Evolutionary conservation across 2,888 invertebrate genomes (phyloP).

Genomic region (Acanthosoma haemorrhoidale): DNA sequence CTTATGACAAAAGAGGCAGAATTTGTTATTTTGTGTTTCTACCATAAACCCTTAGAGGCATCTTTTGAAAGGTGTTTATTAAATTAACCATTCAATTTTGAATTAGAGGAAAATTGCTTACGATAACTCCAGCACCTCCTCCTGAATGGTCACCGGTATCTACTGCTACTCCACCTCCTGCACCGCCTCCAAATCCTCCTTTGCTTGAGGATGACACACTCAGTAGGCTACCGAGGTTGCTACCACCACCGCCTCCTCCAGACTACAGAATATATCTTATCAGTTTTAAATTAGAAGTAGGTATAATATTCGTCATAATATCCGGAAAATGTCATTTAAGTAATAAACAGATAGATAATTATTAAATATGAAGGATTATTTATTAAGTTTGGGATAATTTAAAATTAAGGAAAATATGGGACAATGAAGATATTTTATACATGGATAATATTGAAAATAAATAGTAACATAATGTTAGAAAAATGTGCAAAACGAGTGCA

Average conservation of each 20-base stretch:
- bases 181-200: constrained; percentile 36
- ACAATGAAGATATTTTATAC: not conserved
- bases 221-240: constrained; percentile 36
- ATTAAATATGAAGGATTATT: no score
- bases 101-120: not conserved
- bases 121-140: constrained; percentile 18
- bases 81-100: no score
- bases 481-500: not conserved
- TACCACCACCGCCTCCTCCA: constrained; percentile 36
- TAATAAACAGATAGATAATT: no score
- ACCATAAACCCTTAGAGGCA: no score
- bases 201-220: constrained; percentile 39
- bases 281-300: not conserved
- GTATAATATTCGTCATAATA: not conserved
- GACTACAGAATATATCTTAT: not conserved
- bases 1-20: no score
- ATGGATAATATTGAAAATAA: not conserved
- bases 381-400: no score
- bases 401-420: not conserved
- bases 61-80: no score
- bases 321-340: not conserved
- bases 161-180: constrained; percentile 24
- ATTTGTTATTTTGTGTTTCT: no score
- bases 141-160: constrained; percentile 27
- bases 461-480: not conserved